Percentiles rank a stretch among this genome's conserved stretches.
Conservation (phyloP, 1,140 invertebrate genomes). For the Drosophila mayri region DNA sequence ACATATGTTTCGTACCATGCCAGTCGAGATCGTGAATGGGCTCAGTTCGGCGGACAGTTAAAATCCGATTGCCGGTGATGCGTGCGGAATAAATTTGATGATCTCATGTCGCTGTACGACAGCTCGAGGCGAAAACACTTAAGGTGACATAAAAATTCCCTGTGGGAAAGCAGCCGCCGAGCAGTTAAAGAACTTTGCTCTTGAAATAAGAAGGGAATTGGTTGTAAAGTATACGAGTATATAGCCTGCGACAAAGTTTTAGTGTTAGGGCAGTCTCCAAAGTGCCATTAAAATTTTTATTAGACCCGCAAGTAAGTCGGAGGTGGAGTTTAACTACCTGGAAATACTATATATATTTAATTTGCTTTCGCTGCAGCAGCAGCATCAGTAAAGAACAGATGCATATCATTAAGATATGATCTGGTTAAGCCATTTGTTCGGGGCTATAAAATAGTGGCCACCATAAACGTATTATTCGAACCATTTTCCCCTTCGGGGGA, state of each 20-base stretch:
- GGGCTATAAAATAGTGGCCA: constrained; percentile 15
- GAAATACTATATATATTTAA: constrained; percentile 26
- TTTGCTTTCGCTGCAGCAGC: constrained; percentile 15
- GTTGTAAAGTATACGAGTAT: constrained; percentile 30
- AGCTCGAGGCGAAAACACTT: constrained; percentile 35
- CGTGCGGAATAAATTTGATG: constrained; percentile 62
- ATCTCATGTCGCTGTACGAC: constrained; percentile 52
- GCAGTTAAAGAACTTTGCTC: constrained; percentile 20
- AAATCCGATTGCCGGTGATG: constrained; percentile 44
- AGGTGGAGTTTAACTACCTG: constrained; percentile 14
- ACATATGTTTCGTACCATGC: constrained; percentile 60
- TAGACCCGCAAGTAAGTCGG: constrained; percentile 4
- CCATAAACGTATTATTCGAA: constrained; percentile 12
- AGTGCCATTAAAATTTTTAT: constrained; percentile 38
- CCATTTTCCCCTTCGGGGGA: constrained; percentile 6
- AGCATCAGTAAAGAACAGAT: not conserved
- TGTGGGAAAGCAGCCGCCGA: constrained; percentile 44
- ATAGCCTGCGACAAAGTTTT: constrained; percentile 52
- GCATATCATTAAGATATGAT: constrained; percentile 34
- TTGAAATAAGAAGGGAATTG: constrained; percentile 25
- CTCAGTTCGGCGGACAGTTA: constrained; percentile 28
- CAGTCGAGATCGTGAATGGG: constrained; percentile 42
- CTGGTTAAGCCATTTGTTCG: constrained; percentile 14
- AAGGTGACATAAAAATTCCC: constrained; percentile 62
- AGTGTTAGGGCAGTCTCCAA: constrained; percentile 39